These are phyloP conservation scores for Potamarius usumacintae DNA, from an alignment of 2,113 vertebrate species.

Conservation along the genomic window DNA sequence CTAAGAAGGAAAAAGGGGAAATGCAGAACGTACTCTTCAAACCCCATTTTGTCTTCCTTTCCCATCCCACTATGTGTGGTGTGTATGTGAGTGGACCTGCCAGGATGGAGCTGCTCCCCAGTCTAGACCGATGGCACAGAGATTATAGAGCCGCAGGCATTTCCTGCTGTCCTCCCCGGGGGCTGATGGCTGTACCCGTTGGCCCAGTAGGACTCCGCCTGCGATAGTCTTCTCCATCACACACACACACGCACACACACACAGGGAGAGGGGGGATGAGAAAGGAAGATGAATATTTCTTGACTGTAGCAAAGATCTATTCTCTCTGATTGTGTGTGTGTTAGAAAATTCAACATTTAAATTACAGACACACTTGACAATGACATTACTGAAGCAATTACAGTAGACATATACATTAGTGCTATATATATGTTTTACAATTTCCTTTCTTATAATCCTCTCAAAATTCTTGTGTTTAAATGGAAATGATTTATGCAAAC, in stretches of 20 bases:
- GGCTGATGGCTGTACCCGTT: constrained; percentile 34
- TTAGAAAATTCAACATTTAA: background rate
- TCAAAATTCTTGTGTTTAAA: background rate
- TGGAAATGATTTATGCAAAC: background rate
- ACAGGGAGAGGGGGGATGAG: background rate
- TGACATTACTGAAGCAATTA: background rate
- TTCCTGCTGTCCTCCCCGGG: constrained; percentile 69
- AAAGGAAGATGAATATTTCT: background rate
- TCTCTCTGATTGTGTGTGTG: background rate
- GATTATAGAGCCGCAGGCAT: constrained; percentile 69
- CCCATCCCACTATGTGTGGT: background rate
- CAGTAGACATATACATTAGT: background rate
- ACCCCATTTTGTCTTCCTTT: background rate
- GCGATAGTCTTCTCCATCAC: background rate
- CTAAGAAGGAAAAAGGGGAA: background rate
- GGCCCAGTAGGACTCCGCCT: background rate
- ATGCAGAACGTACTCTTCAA: background rate
- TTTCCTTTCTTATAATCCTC: background rate
- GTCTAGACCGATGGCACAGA: constrained; percentile 71
- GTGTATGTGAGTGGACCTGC: constrained; percentile 21
- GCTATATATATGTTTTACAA: background rate
- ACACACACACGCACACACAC: background rate
- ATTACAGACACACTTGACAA: background rate
- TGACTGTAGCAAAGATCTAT: background rate
- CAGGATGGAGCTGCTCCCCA: constrained; percentile 55